Percentiles rank a stretch among this genome's conserved stretches.
Evolutionary conservation across 2,113 vertebrate species (phyloP).

Genomic region (Vireo altiloquus): DNA sequence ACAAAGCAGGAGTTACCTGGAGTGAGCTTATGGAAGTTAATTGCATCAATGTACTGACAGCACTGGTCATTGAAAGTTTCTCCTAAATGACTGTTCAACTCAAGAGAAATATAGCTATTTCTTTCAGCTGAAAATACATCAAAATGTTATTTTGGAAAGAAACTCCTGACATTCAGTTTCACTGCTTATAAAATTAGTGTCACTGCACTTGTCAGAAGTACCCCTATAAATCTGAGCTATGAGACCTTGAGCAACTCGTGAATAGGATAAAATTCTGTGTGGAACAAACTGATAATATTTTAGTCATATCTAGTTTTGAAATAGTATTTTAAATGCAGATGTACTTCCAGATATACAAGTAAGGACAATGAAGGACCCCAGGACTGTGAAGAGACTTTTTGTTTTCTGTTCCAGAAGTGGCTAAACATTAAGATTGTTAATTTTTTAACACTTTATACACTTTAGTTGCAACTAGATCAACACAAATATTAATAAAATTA

Average conservation of each 20-base stretch:
- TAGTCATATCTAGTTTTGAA: neutral
- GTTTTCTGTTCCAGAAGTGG: neutral
- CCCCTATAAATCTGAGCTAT: neutral
- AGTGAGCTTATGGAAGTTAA: neutral
- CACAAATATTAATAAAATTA: neutral
- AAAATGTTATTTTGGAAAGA: neutral
- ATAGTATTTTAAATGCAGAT: neutral
- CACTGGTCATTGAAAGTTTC: neutral
- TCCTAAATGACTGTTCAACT: neutral
- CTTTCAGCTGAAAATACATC: conserved; percentile 8
- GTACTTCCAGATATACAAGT: neutral
- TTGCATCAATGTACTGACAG: neutral
- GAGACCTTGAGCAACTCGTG: neutral
- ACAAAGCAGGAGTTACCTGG: conserved; percentile 3
- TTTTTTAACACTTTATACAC: neutral
- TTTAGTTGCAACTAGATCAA: neutral
- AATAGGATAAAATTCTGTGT: neutral
- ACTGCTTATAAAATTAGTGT: neutral
- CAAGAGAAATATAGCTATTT: neutral
- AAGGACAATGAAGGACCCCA: neutral
- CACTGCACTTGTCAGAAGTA: conserved; percentile 2
- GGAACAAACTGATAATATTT: neutral
- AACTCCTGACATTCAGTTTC: conserved; percentile 19
- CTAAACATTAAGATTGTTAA: neutral
- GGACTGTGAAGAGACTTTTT: neutral